Conservation (phyloP, 2,113 vertebrate genomes). For the Phyllopteryx taeniolatus region DNA sequence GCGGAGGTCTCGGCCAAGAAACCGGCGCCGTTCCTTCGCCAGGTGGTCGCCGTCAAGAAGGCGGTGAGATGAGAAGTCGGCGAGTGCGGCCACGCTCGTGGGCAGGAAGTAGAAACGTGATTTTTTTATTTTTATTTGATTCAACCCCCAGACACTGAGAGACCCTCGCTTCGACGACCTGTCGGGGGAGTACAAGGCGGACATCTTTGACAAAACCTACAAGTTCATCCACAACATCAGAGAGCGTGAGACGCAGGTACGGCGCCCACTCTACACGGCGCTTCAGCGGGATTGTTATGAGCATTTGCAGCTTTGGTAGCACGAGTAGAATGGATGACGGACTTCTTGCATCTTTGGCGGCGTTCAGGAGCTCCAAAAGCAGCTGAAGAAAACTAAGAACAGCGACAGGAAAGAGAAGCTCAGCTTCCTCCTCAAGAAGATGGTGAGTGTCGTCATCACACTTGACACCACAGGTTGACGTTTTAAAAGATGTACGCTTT, state of each 20-base stretch:
- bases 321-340: no score
- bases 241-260: conserved; percentile 81
- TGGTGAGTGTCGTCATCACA: conserved; percentile 49
- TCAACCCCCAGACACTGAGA: conserved; percentile 56
- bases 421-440: conserved; percentile 67
- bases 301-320: no score
- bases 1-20: conserved; percentile 87
- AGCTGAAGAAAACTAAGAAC: conserved; percentile 57
- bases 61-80: conserved; percentile 58
- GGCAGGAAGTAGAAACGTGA: no score
- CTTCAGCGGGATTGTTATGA: no score
- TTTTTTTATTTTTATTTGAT: no score
- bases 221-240: conserved; percentile 81
- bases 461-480: no score
- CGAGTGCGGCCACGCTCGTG: no score
- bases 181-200: conserved; percentile 90
- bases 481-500: no score
- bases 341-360: no score
- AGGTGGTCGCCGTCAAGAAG: conserved; percentile 76
- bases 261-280: neutral
- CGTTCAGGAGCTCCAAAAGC: conserved; percentile 59
- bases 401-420: conserved; percentile 57
- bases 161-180: conserved; percentile 95
- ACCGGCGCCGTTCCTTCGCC: conserved; percentile 80
- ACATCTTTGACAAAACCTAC: conserved; percentile 88